Percentiles rank a stretch among this genome's conserved stretches.
Evolutionary conservation across 2,113 vertebrate species (phyloP).

Genomic region (Xenopus tropicalis): DNA sequence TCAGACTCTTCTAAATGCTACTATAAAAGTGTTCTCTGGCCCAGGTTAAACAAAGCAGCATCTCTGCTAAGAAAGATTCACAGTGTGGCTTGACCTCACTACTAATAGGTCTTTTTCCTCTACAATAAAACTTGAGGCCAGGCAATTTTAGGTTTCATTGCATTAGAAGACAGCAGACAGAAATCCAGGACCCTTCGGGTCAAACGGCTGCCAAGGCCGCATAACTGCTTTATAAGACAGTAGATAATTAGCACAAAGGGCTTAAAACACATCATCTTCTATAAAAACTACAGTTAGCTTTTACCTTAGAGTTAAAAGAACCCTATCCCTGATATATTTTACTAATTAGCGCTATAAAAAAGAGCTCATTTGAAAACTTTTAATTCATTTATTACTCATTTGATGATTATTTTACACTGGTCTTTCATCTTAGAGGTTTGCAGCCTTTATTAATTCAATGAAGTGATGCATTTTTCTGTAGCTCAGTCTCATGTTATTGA

Average conservation of each 20-base stretch:
- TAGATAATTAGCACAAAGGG: constrained; percentile 6
- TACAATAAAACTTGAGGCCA: constrained; percentile 42
- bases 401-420: no score
- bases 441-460: no score
- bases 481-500: no score
- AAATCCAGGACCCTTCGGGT: constrained; percentile 12
- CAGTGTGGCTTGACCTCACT: constrained; percentile 51
- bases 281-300: neutral
- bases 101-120: constrained; percentile 52
- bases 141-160: constrained; percentile 24
- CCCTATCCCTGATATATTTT: no score
- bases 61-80: constrained; percentile 49
- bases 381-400: no score
- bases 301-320: neutral
- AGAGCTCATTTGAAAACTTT: no score
- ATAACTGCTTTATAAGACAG: neutral
- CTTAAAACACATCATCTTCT: neutral
- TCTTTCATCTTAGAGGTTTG: no score
- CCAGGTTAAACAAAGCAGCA: constrained; percentile 52
- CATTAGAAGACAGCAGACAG: constrained; percentile 30
- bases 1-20: constrained; percentile 48
- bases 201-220: neutral
- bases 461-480: no score
- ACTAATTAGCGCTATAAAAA: no score
- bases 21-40: constrained; percentile 47